phyloP scores from a whole-genome alignment of 2,797 vertebrate species.

The Emys orbicularis region DNA sequence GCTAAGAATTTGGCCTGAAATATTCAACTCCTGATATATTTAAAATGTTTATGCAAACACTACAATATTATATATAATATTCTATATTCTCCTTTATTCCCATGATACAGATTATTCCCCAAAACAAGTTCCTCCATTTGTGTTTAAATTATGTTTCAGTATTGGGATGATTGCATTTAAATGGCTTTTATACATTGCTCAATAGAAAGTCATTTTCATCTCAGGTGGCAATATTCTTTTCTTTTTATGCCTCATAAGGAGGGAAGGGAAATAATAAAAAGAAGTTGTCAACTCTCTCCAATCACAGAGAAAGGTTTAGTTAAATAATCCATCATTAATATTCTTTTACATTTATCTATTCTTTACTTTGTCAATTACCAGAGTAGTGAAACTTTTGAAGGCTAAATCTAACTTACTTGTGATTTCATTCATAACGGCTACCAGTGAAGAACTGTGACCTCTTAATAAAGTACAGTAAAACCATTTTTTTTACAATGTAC shows the following conservation, averaged over 20 bases:
- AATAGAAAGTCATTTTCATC: background rate
- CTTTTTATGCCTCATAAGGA: background rate
- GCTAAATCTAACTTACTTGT: background rate
- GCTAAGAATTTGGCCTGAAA: background rate
- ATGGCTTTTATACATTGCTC: background rate
- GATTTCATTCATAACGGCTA: background rate
- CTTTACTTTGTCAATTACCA: background rate
- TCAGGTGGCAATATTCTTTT: background rate
- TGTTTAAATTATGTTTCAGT: background rate
- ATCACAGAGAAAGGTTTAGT: background rate
- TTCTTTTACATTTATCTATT: background rate
- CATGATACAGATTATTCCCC: background rate
- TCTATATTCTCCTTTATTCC: background rate
- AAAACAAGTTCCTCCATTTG: background rate
- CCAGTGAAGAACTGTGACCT: background rate
- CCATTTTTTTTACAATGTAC: background rate
- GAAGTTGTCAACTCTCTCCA: background rate
- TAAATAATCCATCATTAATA: slow-evolving; percentile 15
- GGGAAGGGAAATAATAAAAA: background rate
- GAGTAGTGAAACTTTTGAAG: background rate
- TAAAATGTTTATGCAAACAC: background rate
- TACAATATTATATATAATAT: background rate
- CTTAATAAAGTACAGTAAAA: background rate
- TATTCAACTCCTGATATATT: background rate
- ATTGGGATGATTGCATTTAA: background rate